Percentiles rank a stretch among this genome's conserved stretches.
Evolutionary conservation across 2,888 invertebrate species (phyloP).

Genomic region (Hydraecia micacea): DNA sequence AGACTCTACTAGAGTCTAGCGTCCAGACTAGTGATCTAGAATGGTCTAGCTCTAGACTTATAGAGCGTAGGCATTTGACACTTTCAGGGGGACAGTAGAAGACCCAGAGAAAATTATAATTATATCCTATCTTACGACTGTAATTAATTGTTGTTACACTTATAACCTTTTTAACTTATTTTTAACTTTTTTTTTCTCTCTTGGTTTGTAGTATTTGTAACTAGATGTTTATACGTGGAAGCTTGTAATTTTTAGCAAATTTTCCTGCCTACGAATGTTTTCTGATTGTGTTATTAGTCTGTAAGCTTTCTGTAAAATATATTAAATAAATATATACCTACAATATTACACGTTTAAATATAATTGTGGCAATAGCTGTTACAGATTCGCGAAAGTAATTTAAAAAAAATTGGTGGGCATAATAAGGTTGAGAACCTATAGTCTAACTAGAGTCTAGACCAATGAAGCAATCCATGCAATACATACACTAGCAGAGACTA

Average conservation of each 20-base stretch:
- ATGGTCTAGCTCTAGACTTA: neutral
- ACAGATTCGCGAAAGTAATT: neutral
- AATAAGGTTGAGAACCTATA: neutral
- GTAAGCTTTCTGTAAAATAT: no score
- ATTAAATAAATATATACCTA: no score
- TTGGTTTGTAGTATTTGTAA: no score
- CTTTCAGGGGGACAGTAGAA: no score
- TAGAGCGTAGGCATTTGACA: neutral
- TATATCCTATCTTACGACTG: neutral
- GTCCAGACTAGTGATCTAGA: neutral
- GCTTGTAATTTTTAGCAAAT: no score
- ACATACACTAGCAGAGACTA: constrained; percentile 49
- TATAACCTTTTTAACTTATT: no score
- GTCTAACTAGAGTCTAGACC: neutral
- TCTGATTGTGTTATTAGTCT: no score
- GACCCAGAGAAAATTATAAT: neutral
- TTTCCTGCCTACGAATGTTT: no score
- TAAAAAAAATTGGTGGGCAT: neutral
- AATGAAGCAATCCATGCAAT: neutral
- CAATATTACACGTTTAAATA: neutral
- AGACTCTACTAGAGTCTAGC: neutral
- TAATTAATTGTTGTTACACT: no score
- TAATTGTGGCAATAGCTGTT: neutral
- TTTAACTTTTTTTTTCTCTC: no score
- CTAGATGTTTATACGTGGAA: no score